These are phyloP conservation scores for Aphis gossypii DNA, from an alignment of 1,140 invertebrate species.

Conservation along the genomic window DNA sequence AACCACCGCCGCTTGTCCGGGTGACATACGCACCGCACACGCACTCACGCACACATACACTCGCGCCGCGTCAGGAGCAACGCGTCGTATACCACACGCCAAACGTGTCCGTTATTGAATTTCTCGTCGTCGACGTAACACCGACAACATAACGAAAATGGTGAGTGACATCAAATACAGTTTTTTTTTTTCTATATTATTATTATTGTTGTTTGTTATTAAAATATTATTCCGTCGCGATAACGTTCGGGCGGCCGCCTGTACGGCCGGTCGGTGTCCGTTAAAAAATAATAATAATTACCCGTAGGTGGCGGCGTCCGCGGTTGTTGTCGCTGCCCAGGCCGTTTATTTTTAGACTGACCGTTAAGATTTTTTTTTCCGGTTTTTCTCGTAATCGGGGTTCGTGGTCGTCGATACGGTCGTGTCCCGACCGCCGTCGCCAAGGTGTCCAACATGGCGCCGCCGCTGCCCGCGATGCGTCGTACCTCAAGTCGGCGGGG, in stretches of 20 bases:
- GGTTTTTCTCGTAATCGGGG: neutral
- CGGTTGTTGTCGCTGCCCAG: neutral
- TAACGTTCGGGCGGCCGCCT: neutral
- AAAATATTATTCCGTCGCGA: neutral
- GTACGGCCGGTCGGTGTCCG: neutral
- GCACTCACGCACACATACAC: neutral
- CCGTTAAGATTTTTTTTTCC: slow-evolving; percentile 12
- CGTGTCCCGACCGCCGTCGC: neutral
- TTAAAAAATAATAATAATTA: neutral
- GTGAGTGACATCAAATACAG: neutral
- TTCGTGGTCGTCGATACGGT: neutral
- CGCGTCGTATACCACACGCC: slow-evolving; percentile 18
- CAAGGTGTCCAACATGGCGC: slow-evolving; percentile 40
- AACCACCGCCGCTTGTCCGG: slow-evolving; percentile 22
- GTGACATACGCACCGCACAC: neutral
- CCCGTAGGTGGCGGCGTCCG: neutral
- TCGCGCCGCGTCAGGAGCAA: neutral
- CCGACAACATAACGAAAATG: slow-evolving; percentile 36
- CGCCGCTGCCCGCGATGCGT: neutral
- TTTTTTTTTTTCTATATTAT: neutral
- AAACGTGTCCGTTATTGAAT: slow-evolving; percentile 16
- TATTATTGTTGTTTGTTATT: neutral
- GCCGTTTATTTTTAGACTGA: slow-evolving; percentile 44
- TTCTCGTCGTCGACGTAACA: slow-evolving; percentile 4
- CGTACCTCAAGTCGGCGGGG: neutral